Evolutionary conservation across 1,140 invertebrate genomes (phyloP), one percentile per base, ranked within the genome.

Genomic region (Drosophila dunni): DNA sequence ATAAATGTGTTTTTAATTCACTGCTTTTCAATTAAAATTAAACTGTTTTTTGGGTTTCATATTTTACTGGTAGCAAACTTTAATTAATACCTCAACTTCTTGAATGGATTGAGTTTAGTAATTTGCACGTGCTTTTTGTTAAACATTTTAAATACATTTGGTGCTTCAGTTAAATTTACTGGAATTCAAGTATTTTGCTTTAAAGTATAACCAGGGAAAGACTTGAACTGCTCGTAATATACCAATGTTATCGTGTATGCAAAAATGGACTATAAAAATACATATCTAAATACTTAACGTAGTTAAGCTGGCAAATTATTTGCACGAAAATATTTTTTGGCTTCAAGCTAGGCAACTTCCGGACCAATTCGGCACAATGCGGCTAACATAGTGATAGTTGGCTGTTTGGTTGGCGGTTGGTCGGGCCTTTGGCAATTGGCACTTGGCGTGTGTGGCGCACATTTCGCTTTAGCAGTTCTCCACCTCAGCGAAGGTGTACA

Each of bases 221-320:
- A 53, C 24, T 15, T 13, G 17, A 1, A 53, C 24, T 10, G 33
- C 7, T 40, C 24, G 50, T 9, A 42, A 34, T 42, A 50, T 36
- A 46, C 24, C 40, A 38, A 73, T 53, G 56, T 71, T 78, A 81
- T 71, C 53, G 54, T 63, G 62, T 69, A 53, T 64, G 46, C 68
- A 45, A 64, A 67, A 66, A 60, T 68, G 68, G 50, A 51, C 42
- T 79, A 79, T 85, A 67, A 64, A 81, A 85, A 78, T 78, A 84
- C 79, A 66, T 75, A 81, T 75, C 69, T 62, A 71, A 84, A 89
- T 89, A 80, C 54, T 75, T 78, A 73, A 61, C 77, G 78, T 81
- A 79, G 80, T 84, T 89, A 89, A 79, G 80, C 85, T 76, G 75
- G 81, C 85, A 89, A 89, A 84, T 89, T 89, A 89, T 89, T 89